Percentiles rank a stretch among this genome's conserved stretches.
These are phyloP conservation scores for Acanthosoma haemorrhoidale DNA, from an alignment of 2,888 invertebrate species.

Conservation along the genomic window DNA sequence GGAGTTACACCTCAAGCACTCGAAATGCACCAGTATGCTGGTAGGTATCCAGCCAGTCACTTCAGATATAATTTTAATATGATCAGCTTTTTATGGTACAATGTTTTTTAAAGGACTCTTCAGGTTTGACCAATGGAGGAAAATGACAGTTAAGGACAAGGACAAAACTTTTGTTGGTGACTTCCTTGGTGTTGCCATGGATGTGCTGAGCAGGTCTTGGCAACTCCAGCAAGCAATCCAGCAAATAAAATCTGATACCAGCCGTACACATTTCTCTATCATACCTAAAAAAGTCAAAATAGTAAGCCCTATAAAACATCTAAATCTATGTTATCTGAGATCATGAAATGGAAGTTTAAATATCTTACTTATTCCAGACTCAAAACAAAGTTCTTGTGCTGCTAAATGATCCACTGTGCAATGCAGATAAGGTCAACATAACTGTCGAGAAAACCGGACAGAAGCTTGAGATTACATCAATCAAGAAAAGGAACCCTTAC, in stretches of 20 bases:
- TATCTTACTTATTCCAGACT: constrained; percentile 52
- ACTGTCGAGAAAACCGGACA: constrained; percentile 77
- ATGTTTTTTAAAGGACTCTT: constrained; percentile 55
- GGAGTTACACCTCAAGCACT: constrained; percentile 71
- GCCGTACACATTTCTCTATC: constrained; percentile 65
- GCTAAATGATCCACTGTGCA: constrained; percentile 69
- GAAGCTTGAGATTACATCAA: constrained; percentile 64
- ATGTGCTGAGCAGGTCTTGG: constrained; percentile 59
- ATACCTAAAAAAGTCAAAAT: constrained; percentile 71
- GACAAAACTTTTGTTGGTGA: constrained; percentile 79
- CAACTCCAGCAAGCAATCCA: constrained; percentile 49
- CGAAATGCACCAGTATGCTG: constrained; percentile 62
- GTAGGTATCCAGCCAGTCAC: too few relatives aligned
- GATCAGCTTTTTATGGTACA: too few relatives aligned
- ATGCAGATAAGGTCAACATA: constrained; percentile 70
- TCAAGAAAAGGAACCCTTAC: constrained; percentile 77
- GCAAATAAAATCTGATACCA: constrained; percentile 53
- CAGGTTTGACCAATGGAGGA: constrained; percentile 72
- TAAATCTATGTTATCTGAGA: neutral
- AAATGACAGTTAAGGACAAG: constrained; percentile 69
- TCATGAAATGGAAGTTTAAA: neutral
- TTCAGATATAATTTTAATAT: too few relatives aligned
- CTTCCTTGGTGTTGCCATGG: constrained; percentile 74
- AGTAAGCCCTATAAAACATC: constrained; percentile 48
- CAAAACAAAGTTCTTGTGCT: constrained; percentile 77